Evolutionary conservation across 2,113 vertebrate genomes (phyloP).

Genomic region (Atlantisia rogersi): DNA sequence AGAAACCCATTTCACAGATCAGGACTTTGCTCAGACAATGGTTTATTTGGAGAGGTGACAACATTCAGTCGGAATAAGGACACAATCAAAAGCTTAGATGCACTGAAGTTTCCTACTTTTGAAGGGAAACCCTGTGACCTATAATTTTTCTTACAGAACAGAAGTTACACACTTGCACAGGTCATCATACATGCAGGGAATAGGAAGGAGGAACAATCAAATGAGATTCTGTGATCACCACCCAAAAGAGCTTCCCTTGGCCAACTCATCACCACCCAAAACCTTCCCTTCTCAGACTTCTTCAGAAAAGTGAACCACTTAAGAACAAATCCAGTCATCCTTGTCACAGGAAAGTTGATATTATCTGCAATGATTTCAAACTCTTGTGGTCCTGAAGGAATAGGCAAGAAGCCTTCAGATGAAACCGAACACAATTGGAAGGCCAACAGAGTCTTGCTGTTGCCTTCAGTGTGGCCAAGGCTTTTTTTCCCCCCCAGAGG

Average conservation of each 20-base stretch:
- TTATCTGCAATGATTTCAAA: neutral
- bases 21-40: neutral
- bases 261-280: neutral
- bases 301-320: neutral
- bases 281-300: neutral
- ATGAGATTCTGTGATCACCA: neutral
- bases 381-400: neutral
- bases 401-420: neutral
- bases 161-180: neutral
- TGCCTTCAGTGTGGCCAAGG: neutral
- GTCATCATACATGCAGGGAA: neutral
- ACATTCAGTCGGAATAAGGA: neutral
- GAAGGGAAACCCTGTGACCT: neutral
- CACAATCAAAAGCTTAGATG: neutral
- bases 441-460: neutral
- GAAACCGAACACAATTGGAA: neutral
- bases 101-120: rapidly evolving
- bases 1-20: neutral
- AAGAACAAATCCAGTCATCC: neutral
- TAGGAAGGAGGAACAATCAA: neutral
- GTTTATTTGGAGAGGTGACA: neutral
- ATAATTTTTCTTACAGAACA: neutral
- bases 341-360: neutral
- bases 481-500: neutral
- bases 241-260: neutral